Conservation (phyloP, 2,113 vertebrate genomes). For the Hyperoodon ampullatus region DNA sequence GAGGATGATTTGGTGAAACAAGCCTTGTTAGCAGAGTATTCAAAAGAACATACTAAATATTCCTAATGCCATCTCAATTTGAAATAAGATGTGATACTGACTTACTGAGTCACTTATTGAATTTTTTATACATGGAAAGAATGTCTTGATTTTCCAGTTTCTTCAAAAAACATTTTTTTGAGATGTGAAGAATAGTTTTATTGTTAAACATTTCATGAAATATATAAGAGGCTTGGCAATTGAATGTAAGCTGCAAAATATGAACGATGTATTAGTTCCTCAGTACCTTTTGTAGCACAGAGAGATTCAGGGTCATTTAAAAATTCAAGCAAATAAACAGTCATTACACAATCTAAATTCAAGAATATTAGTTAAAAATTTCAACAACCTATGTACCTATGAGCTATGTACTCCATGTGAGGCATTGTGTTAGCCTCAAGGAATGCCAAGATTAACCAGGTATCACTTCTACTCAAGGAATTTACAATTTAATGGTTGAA, state of each 20-base stretch:
- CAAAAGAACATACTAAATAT: background rate
- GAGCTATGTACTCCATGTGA: background rate
- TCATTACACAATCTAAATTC: background rate
- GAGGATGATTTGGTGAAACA: background rate
- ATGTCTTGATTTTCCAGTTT: constrained; percentile 14
- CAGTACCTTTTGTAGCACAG: background rate
- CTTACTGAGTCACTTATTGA: background rate
- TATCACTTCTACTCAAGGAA: constrained; percentile 26
- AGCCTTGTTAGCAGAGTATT: background rate
- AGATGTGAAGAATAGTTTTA: background rate
- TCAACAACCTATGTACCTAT: background rate
- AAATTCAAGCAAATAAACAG: constrained; percentile 6
- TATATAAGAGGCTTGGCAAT: background rate
- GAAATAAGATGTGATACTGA: background rate
- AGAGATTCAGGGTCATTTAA: constrained; percentile 17
- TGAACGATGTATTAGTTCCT: constrained; percentile 36
- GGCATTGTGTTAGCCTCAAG: background rate
- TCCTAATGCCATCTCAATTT: background rate
- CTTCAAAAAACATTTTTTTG: constrained; percentile 6
- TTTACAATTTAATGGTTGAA: constrained; percentile 28
- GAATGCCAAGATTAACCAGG: background rate
- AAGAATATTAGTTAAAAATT: constrained; percentile 3
- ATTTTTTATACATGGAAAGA: constrained; percentile 28
- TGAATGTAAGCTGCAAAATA: constrained; percentile 28
- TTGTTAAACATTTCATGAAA: constrained; percentile 47